Evolutionary conservation across 1,140 invertebrate genomes (phyloP).

Genomic region (Drosophila tristis): DNA sequence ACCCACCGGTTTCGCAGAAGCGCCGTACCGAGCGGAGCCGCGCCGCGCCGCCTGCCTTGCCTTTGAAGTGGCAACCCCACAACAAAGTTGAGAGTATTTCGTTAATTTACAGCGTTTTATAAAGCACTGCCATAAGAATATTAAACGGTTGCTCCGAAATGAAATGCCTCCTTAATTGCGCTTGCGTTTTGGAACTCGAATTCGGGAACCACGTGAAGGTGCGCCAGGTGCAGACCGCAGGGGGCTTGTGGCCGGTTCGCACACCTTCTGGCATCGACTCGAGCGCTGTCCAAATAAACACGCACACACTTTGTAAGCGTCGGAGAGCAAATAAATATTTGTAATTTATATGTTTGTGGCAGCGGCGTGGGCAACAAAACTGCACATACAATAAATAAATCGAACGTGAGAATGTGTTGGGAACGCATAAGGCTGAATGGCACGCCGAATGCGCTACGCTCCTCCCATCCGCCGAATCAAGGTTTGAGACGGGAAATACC

Average conservation of each 20-base stretch:
- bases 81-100: constrained; percentile 40
- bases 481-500: constrained; percentile 28
- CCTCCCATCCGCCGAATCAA: constrained; percentile 3
- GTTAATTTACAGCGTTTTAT: constrained; percentile 53
- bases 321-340: constrained; percentile 78
- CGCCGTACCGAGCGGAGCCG: not conserved
- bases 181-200: constrained; percentile 32
- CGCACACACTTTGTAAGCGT: constrained; percentile 76
- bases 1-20: constrained; percentile 40
- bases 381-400: constrained; percentile 67
- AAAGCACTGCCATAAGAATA: constrained; percentile 39
- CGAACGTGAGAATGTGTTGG: constrained; percentile 67
- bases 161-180: constrained; percentile 47
- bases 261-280: constrained; percentile 42
- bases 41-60: not conserved
- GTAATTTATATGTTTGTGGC: constrained; percentile 72
- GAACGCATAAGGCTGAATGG: constrained; percentile 36
- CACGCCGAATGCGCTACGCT: constrained; percentile 45
- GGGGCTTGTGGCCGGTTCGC: constrained; percentile 19
- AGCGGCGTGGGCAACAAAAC: constrained; percentile 60
- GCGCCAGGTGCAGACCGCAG: constrained; percentile 47
- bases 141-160: constrained; percentile 34
- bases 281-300: constrained; percentile 73
- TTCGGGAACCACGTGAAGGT: constrained; percentile 24
- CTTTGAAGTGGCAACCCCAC: constrained; percentile 59